These are phyloP conservation scores for Drosophila mettleri DNA, from an alignment of 2,888 invertebrate species.

Conservation along the genomic window DNA sequence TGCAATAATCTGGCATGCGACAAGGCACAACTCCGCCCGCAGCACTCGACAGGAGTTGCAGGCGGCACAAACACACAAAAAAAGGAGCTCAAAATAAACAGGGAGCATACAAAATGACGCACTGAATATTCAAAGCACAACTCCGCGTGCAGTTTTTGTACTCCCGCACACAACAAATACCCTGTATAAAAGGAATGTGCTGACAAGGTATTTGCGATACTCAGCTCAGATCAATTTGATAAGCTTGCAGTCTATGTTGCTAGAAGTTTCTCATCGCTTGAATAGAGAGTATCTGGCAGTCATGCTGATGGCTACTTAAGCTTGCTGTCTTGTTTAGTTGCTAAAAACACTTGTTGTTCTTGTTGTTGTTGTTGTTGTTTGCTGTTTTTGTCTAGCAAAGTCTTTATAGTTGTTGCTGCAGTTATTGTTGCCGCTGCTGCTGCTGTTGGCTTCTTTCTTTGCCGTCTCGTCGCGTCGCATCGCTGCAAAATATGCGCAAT, in stretches of 20 bases:
- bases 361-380: slow-evolving; percentile 28
- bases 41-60: slow-evolving; percentile 14
- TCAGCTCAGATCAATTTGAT: background rate
- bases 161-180: background rate
- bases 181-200: background rate
- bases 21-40: slow-evolving; percentile 32
- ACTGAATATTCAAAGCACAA: slow-evolving; percentile 77
- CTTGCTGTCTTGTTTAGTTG: slow-evolving; percentile 14
- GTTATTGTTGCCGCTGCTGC: slow-evolving; percentile 21
- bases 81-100: slow-evolving; percentile 21
- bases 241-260: too few relatives aligned
- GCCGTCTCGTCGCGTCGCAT: slow-evolving; percentile 31
- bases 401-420: slow-evolving; percentile 20
- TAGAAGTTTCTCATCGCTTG: too few relatives aligned
- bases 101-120: slow-evolving; percentile 57
- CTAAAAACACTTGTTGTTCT: slow-evolving; percentile 41
- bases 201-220: background rate
- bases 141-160: slow-evolving; percentile 49
- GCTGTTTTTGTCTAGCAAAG: slow-evolving; percentile 29
- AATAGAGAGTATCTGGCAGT: slow-evolving; percentile 8
- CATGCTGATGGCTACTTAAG: background rate
- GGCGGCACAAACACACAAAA: slow-evolving; percentile 6
- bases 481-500: slow-evolving; percentile 66
- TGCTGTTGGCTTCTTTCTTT: slow-evolving; percentile 48
- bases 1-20: slow-evolving; percentile 72